Evolutionary conservation across 1,140 invertebrate genomes (phyloP).

Genomic region (Hirudo medicinalis): DNA sequence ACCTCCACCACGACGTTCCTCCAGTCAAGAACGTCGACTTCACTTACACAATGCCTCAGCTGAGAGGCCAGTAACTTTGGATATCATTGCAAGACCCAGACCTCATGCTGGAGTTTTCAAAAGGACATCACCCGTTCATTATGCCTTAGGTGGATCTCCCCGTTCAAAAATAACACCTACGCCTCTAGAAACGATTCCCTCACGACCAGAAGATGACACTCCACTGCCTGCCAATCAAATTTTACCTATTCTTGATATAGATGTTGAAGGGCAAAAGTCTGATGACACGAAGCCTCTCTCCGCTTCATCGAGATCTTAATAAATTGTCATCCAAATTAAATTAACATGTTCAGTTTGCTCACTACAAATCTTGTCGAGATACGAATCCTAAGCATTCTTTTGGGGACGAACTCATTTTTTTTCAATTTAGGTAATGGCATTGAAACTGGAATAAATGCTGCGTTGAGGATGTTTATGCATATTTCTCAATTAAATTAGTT

Average conservation of each 20-base stretch:
- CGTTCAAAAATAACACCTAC: conserved; percentile 3
- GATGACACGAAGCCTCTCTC: conserved; percentile 53
- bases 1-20: conserved; percentile 51
- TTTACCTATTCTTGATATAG: conserved; percentile 47
- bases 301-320: conserved; percentile 28
- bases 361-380: too few species aligned
- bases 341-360: too few species aligned
- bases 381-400: too few species aligned
- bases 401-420: too few species aligned
- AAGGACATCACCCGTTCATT: conserved; percentile 21
- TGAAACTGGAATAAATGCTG: too few species aligned
- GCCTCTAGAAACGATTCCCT: conserved; percentile 6
- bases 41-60: conserved; percentile 38
- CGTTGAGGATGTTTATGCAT: too few species aligned
- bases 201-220: conserved; percentile 16
- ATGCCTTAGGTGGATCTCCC: conserved; percentile 11
- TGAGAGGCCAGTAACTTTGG: conserved; percentile 61
- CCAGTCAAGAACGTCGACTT: conserved; percentile 33
- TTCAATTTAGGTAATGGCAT: too few species aligned
- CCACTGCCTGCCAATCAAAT: background rate
- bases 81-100: conserved; percentile 36
- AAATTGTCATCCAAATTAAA: too few species aligned
- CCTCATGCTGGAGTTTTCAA: conserved; percentile 31
- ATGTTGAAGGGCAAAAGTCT: conserved; percentile 52
- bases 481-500: too few species aligned